Base-by-base conservation (phyloP, 2,113 vertebrate species). In the Osmerus mordax region DNA sequence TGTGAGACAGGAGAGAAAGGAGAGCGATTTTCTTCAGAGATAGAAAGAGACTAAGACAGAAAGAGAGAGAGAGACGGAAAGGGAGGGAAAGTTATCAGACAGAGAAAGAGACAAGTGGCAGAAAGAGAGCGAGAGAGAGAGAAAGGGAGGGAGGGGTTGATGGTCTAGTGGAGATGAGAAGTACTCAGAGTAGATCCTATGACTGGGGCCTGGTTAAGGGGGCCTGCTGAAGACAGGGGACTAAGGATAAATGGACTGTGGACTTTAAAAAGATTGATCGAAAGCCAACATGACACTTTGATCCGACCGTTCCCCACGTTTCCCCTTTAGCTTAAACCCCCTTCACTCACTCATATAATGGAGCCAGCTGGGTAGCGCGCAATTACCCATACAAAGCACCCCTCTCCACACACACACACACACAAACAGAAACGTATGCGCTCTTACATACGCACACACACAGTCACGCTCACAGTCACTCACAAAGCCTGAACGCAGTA, bases 1-100 rank as follows among this genome's bases (percentile, higher is more conserved):
- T 87, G 28, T 13, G 21, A 62, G 19, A 70, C 68, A 86, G 36
- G 7, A 11, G 36, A 9, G 84, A 81, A 89, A 86, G 85, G 79
- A 77, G 71, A 65, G 72, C 63, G 77, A 81, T 74, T 58, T 87
- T 88, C 79, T 77, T 84, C 84, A 73, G 79, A 84, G 74, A 84
- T 54, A 60, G 13, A 47, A 47, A 47, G 41, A 47, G 41, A 36
- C 32, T 28, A 36, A 78, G 79, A 83, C 76, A 78, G 80, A 47
- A 47, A 47, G 8, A 11, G 41, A 47, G 41, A 47, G 8, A 72
- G 66, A 78, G 59, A 78, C 65, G 56, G 69, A 32, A 41, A 25
- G 23, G 41, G 41, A 11, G 41, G 7, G 41, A 47, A 11, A 47
- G 11, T 15, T 6, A 19, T 5, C 55, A 56, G 55, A 56, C 4